Percentiles rank a stretch among this genome's conserved stretches.
Evolutionary conservation across 2,888 invertebrate species (phyloP).

Genomic region (Magallana nippona): DNA sequence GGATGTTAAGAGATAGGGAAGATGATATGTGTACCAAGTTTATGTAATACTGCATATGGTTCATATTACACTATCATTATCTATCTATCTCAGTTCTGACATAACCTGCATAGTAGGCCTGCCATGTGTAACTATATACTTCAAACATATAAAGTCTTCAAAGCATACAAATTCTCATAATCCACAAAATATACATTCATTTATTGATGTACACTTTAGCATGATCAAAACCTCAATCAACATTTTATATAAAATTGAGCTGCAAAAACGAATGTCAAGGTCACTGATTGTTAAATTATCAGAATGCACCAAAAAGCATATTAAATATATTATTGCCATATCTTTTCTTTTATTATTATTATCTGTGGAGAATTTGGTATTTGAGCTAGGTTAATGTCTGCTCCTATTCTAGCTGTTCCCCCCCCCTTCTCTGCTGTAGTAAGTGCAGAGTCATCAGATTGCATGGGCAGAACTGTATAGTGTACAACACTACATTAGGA

Average conservation of each 20-base stretch:
- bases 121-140: no score
- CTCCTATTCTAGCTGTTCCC: slow-evolving; percentile 5
- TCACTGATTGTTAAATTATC: neutral
- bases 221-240: no score
- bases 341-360: neutral
- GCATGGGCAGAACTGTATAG: slow-evolving; percentile 2
- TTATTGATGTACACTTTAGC: no score
- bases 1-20: neutral
- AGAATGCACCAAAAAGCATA: neutral
- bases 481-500: slow-evolving; percentile 29
- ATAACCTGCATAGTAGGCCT: no score
- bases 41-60: slow-evolving; percentile 20
- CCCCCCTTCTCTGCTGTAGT: neutral
- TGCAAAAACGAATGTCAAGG: neutral
- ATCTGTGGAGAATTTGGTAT: slow-evolving; percentile 3
- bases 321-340: no score
- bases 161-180: no score
- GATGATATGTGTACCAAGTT: neutral
- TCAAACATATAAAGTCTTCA: no score
- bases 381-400: slow-evolving; percentile 20
- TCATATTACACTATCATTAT: slow-evolving; percentile 1
- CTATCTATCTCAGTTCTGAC: neutral
- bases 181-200: no score
- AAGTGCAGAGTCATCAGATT: slow-evolving; percentile 33
- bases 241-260: neutral